phyloP scores from a whole-genome alignment of 92 coral and sea anemone species.

The Zoanthus sansibaricus region DNA sequence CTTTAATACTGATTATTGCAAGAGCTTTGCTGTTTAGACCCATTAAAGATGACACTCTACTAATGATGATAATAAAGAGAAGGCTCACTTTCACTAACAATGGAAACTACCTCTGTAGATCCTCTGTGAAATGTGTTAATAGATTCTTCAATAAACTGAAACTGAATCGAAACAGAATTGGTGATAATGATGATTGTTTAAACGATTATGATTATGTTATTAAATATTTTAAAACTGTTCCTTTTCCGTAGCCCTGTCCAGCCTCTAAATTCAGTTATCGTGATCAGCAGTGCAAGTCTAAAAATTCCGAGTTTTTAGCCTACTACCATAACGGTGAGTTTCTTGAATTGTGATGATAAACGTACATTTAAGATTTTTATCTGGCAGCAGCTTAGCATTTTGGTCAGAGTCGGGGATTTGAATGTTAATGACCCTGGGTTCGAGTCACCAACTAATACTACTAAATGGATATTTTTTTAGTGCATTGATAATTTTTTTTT shows the following conservation, averaged over 20 bases:
- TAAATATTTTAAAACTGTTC: not conserved
- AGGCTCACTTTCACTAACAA: too few relatives aligned
- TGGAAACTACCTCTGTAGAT: too few relatives aligned
- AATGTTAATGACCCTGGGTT: too few relatives aligned
- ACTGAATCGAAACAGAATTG: not conserved
- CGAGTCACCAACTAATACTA: too few relatives aligned
- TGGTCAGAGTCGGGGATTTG: too few relatives aligned
- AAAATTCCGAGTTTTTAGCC: not conserved
- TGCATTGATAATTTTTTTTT: too few relatives aligned
- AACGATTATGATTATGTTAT: not conserved
- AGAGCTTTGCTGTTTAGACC: not conserved
- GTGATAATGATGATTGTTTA: not conserved
- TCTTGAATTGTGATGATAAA: not conserved
- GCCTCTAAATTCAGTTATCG: conserved; percentile 26
- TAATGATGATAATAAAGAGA: too few relatives aligned
- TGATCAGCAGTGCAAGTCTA: conserved; percentile 43
- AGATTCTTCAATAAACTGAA: too few relatives aligned
- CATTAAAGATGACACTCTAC: too few relatives aligned
- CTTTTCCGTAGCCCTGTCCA: not conserved
- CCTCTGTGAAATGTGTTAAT: too few relatives aligned
- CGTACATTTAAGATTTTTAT: not conserved
- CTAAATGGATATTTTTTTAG: too few relatives aligned
- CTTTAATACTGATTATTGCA: not conserved
- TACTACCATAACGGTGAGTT: conserved; percentile 10
- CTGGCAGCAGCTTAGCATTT: too few relatives aligned